Evolutionary conservation across 1,140 invertebrate species (phyloP), one percentile per base, ranked within the genome.

Genomic region (Hesperophylax magnus): DNA sequence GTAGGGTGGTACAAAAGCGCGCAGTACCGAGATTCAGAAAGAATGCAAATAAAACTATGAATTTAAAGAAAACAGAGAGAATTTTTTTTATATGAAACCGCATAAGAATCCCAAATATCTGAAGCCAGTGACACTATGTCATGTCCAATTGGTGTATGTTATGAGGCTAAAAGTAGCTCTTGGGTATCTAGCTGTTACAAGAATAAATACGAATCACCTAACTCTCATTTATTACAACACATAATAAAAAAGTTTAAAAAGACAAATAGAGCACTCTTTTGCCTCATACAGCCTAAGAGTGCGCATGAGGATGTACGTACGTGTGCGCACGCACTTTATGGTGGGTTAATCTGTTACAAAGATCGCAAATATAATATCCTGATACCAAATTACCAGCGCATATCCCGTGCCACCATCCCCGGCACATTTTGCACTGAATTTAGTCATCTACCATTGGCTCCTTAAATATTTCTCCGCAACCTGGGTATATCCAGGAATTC

Each of bases 221-320:
- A 63, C 22, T 63, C n/a, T 63, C 60, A 63, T 20, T 0, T 63
- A 22, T 63, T 63, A 63, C 60, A 24, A 63, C 18, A 63, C 60
- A 27, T 20, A 63, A 20, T 22, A 63, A 63, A 27, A 63, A 8
- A 58, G 1, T 3, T 56, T 56, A 58, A 58, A 58, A 27, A 63
- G 5, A 4, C 22, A 27, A 63, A 1, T 5, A 11, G 11, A 3
- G 60, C 22, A n/a, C 60, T 61, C 60, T 6, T 61, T 2, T 61
- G 22, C 60, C 3, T 17, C 60, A 3, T 61, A 18, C 3, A 56
- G 53, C 53, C 53, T 8, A 56, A 56, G 53, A 56, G 53, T 56
- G 53, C 53, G 53, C 60, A 24, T 9, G 60, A 27, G 22, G 60
- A 14, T 63, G 24, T 63, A 24, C 22, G 14, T n/a, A n/a, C 60